Evolutionary conservation across 2,888 invertebrate species (phyloP), one percentile per base, ranked within the genome.

Genomic region (Nipponacmea schrenckii): DNA sequence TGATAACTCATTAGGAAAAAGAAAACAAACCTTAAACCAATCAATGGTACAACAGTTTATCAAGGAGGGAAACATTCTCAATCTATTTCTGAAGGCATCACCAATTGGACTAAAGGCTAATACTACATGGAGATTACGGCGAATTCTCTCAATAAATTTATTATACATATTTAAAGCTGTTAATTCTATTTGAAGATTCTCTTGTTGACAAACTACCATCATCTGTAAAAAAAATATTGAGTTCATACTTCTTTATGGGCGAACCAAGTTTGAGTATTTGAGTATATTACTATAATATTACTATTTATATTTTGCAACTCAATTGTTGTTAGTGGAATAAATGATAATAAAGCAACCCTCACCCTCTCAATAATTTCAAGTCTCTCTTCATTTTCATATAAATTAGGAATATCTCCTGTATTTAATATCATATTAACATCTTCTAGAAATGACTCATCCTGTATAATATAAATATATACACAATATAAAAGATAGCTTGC

Each of bases 1-100:
- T 39, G 39, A 39, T 1, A 39, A 2, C 31, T 31, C 31, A 31
- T 31, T 31, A 31, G 3, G 5, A 31, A 31, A 31, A 31, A 31
- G 39, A 39, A 39, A 39, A 56, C 78, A 74, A 80, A 91, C 91
- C 86, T 85, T 83, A 78, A 89, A 89, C 87, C 87, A 88, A 79
- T 89, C 87, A 44, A 89, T 89, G 20, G 89, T 89, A 77, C 89
- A 89, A 75, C 89, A 89, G 82, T 87, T 89, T 77, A 88, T 88
- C 68, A 89, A 84, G 0, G 89, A 88, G 0, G 89, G 89, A 74
- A 88, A 89, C 88, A 88, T 88, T n/a, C 88, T 75, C 27, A 88
- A 84, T 44, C 88, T 77, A 76, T 85, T 87, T 20, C 88, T 80
- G 81, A 89, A 88, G 56, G 86, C 85, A 67, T 89, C 88, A 10